Conservation (phyloP, 1,140 invertebrate species). For the Papilio polyxenes region DNA sequence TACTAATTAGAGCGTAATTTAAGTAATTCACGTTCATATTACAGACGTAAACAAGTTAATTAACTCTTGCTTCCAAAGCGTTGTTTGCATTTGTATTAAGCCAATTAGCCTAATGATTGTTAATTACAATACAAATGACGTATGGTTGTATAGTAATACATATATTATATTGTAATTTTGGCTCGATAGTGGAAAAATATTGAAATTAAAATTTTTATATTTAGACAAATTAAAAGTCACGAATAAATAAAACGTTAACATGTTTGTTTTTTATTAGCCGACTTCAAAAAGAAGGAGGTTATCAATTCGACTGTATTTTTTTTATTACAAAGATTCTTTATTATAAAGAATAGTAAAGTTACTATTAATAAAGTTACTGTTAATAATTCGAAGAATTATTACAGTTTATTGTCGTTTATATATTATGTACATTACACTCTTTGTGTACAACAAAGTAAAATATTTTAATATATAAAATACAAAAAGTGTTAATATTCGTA, state of each 20-base stretch:
- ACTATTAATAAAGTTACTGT: too few relatives aligned
- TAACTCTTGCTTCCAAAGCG: not conserved
- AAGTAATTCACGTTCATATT: not conserved
- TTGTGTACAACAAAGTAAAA: not conserved
- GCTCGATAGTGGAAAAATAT: too few relatives aligned
- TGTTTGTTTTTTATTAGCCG: too few relatives aligned
- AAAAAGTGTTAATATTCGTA: not conserved
- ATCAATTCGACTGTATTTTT: too few relatives aligned
- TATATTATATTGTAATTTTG: too few relatives aligned
- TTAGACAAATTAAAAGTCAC: too few relatives aligned
- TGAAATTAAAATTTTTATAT: too few relatives aligned
- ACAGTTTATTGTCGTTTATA: not conserved
- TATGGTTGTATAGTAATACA: not conserved
- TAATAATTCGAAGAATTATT: not conserved
- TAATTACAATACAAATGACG: not conserved
- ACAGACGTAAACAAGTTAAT: not conserved
- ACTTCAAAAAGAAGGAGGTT: too few relatives aligned
- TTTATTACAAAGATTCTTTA: too few relatives aligned
- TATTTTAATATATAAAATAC: not conserved
- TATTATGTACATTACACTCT: too few relatives aligned
- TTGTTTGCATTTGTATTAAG: not conserved
- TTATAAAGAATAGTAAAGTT: too few relatives aligned
- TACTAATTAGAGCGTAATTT: not conserved
- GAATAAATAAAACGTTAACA: too few relatives aligned
- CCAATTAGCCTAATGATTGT: constrained; percentile 1